Conservation (phyloP, 2,888 invertebrate genomes). For the Lepidochrysops patricia region DNA sequence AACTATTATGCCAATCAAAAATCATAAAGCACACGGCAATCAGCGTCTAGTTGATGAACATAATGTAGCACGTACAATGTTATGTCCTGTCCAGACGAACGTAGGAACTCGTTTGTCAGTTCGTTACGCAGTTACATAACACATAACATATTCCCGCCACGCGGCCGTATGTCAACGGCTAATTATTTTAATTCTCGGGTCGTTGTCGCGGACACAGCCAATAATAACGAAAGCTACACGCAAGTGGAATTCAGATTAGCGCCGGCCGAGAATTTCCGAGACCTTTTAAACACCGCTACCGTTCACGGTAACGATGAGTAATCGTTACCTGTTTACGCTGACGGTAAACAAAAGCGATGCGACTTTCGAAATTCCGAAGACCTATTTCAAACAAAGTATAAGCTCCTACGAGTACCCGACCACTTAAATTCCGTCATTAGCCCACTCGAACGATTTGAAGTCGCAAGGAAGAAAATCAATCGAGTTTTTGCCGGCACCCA, state of each 20-base stretch:
- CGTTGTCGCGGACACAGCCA: constrained; percentile 46
- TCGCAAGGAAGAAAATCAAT: not conserved
- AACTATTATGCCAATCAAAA: not conserved
- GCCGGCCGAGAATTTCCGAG: constrained; percentile 24
- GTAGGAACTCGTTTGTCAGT: constrained; percentile 11
- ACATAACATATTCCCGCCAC: constrained; percentile 30
- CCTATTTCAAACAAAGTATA: not conserved
- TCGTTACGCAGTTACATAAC: constrained; percentile 26
- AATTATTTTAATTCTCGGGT: constrained; percentile 64
- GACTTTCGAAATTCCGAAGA: not conserved
- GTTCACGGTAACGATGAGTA: constrained; percentile 18
- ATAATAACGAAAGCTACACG: constrained; percentile 47
- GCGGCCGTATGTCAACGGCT: constrained; percentile 45
- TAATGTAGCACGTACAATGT: too few species aligned
- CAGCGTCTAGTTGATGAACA: too few species aligned
- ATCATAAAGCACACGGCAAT: not conserved
- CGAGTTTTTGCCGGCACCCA: constrained; percentile 24
- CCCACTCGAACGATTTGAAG: not conserved
- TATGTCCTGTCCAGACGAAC: not conserved
- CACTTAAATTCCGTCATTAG: not conserved
- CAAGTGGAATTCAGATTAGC: constrained; percentile 49
- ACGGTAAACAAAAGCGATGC: not conserved
- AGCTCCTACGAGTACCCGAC: too few species aligned
- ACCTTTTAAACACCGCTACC: constrained; percentile 16
- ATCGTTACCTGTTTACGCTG: constrained; percentile 6